Conservation (phyloP, 2,888 invertebrate species). For the Cephus spinipes region DNA sequence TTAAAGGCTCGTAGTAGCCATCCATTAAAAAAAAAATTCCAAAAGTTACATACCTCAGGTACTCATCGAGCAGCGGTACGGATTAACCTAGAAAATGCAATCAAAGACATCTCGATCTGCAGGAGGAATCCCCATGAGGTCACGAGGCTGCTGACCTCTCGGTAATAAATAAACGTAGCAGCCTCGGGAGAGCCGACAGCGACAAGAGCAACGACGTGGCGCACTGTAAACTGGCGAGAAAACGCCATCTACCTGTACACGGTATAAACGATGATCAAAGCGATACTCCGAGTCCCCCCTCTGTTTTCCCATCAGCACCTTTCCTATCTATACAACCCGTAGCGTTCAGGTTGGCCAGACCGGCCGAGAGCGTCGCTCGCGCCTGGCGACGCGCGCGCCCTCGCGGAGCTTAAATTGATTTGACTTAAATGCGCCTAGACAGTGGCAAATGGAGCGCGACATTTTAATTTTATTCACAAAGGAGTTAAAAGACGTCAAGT, state of each 20-base stretch:
- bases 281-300: background rate
- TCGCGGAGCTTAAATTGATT: background rate
- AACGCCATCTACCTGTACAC: background rate
- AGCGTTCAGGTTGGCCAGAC: background rate
- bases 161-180: background rate
- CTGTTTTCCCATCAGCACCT: background rate
- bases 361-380: background rate
- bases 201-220: background rate
- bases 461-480: slow-evolving; percentile 4
- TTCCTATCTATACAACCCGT: background rate
- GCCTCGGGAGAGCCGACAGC: background rate
- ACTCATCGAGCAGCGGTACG: too few relatives aligned
- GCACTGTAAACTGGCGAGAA: background rate
- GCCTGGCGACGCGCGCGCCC: background rate
- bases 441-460: background rate
- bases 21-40: too few relatives aligned
- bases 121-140: background rate
- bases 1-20: too few relatives aligned
- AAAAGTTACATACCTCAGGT: too few relatives aligned
- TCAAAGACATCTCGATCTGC: background rate
- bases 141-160: background rate
- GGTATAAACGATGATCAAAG: slow-evolving; percentile 13
- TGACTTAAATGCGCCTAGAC: background rate
- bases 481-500: background rate
- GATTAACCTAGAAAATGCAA: background rate